Evolutionary conservation across 2,888 invertebrate species (phyloP), one percentile per base, ranked within the genome.

Genomic region (Neelides folsomi): DNA sequence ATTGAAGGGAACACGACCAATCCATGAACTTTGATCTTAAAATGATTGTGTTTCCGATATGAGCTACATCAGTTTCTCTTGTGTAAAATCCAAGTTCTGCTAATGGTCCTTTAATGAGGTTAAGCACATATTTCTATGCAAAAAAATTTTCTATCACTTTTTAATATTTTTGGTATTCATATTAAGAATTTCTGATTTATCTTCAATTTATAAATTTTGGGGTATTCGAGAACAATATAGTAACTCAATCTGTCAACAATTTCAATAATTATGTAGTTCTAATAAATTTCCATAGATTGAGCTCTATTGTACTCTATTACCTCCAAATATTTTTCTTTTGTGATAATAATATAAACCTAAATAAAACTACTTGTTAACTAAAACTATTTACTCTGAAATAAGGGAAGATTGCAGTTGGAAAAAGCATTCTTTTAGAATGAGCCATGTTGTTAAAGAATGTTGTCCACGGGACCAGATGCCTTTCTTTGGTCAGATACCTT

Each of bases 391-490:
- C 62, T 43, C 55, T 59, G 48, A 54, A 61, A 9, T 44, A 18
- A 13, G 47, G 27, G n/a, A 51, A 56, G 2, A 46, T 44, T 2
- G 55, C 49, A 36, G 56, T 47, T 19, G 58, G 54, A 12, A 38
- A 34, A n/a, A 61, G 53, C 20, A 61, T 42, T 48, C 59, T 44
- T 46, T 63, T 57, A 0, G 59, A 52, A 34, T 34, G 43, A 1
- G 55, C 60, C 60, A 61, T 58, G 27, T 59, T 59, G 1, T 52
- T 63, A 8, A 59, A 37, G 41, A 61, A 61, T n/a, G 55, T 47
- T 1, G 45, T 47, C 60, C 60, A 63, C 5, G 63, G 63, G 2
- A 56, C 47, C 5, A 57, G 45, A 20, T 53, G 37, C 7, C 55
- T 42, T 38, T 60, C 62, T 6, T 59, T 57, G 7, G 19, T 50